Evolutionary conservation across 2,797 vertebrate genomes (phyloP), one percentile per base, ranked within the genome.

Genomic region (Tinamus major): DNA sequence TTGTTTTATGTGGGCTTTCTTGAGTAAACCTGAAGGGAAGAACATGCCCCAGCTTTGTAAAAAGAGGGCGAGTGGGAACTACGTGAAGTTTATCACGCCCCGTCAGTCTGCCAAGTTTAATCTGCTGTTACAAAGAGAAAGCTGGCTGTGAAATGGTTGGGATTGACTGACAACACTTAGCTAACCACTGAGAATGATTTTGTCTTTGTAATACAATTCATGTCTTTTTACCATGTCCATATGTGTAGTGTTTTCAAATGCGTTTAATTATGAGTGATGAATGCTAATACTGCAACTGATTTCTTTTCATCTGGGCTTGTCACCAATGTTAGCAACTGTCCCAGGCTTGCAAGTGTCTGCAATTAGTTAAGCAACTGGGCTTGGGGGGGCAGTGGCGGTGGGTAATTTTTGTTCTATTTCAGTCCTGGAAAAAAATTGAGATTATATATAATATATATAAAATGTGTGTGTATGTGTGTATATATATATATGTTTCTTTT

Each of bases 31-130:
- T 91, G 13, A 82, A 87, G 27, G 48, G 79, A 70, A 89, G 87
- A 93, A 87, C 79, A 48, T 92, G 86, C 7, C 33, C 77, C 35
- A 92, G 77, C 79, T 90, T 78, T 90, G 82, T 62, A 90, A n/a
- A 77, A 51, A 91, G 68, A 44, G 83, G 81, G 48, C 82, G 90
- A 94, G 46, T 88, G 85, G 89, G 92, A 95, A 70, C 70, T 96
- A 96, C 90, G 92, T 46, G 59, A 89, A 92, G 89, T 89, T 93
- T 92, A 80, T 96, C 92, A 95, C 6, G 90, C 95, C 84, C 90
- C 89, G 85, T 96, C 97, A 96, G 94, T 67, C 96, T 97, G 97
- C 96, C 96, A 96, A 83, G 90, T 96, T 94, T 80, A 94, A 97
- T 97, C 84, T 95, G 87, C 92, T 89, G 76, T 92, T 96, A 96